Evolutionary conservation across 1,140 invertebrate genomes (phyloP).

Genomic region (Caenorhabditis briggsae): DNA sequence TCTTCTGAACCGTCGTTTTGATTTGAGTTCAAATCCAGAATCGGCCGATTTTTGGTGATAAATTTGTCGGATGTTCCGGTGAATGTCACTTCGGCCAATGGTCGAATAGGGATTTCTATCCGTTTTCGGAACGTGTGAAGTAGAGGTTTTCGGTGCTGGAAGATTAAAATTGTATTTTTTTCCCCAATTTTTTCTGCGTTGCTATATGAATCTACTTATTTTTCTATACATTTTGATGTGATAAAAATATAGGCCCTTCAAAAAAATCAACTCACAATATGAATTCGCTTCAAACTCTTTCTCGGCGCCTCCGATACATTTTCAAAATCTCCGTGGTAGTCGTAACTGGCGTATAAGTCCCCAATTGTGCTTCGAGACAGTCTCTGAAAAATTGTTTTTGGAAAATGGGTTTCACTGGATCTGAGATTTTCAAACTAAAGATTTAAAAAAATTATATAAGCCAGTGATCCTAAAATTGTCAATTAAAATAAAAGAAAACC

Average conservation of each 20-base stretch:
- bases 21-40: constrained; percentile 1
- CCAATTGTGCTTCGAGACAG: constrained; percentile 14
- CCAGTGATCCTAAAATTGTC: neutral
- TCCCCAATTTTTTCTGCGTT: no score
- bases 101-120: constrained; percentile 36
- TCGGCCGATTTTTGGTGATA: constrained; percentile 20
- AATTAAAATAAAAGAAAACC: neutral
- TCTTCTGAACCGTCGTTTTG: constrained; percentile 1
- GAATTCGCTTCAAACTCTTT: constrained; percentile 10
- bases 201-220: no score
- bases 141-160: neutral
- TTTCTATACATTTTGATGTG: no score
- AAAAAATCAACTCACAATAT: constrained; percentile 41
- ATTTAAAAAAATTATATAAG: no score
- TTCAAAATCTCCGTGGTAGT: constrained; percentile 42
- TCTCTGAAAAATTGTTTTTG: constrained; percentile 3
- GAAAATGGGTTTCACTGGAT: no score
- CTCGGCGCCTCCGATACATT: constrained; percentile 16
- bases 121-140: constrained; percentile 39
- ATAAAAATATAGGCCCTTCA: no score
- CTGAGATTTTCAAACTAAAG: no score
- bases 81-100: constrained; percentile 40
- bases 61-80: constrained; percentile 35
- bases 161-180: no score
- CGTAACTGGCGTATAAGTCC: constrained; percentile 25